Evolutionary conservation across 2,797 vertebrate species (phyloP).

Genomic region (Syndactyla subalaris): DNA sequence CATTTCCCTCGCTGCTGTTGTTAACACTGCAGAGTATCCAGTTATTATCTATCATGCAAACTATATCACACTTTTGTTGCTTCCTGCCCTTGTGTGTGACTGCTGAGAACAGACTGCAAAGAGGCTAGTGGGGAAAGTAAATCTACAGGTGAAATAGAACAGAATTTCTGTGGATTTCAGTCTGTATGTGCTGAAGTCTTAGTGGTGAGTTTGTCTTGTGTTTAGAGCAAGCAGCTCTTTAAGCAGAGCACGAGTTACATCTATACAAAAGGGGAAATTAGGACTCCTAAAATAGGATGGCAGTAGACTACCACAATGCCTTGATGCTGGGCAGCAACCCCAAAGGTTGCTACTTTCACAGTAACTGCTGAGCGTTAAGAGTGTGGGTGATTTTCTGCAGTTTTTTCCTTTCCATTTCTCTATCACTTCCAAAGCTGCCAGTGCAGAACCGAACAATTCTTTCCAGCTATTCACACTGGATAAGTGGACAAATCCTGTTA

Average conservation of each 20-base stretch:
- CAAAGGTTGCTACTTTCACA: not conserved
- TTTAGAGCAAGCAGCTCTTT: not conserved
- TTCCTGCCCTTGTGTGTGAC: accelerated
- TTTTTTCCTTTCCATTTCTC: not conserved
- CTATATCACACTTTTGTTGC: not conserved
- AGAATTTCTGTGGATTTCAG: not conserved
- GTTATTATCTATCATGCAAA: not conserved
- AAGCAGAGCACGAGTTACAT: not conserved
- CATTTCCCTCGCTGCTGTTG: not conserved
- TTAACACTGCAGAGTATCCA: not conserved
- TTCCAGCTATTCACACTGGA: conserved; percentile 22
- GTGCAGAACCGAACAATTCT: conserved; percentile 12
- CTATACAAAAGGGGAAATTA: not conserved
- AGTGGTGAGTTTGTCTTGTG: not conserved
- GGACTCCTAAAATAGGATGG: not conserved
- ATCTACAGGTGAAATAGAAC: not conserved
- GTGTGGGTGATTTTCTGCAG: not conserved
- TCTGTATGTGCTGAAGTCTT: not conserved
- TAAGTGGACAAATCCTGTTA: conserved; percentile 59
- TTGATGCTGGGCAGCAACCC: not conserved
- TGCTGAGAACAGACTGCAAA: not conserved
- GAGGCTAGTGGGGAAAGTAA: not conserved
- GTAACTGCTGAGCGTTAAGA: not conserved
- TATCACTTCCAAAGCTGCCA: not conserved
- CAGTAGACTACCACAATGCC: not conserved